Base-by-base conservation (phyloP, 2,888 invertebrate genomes). In the Leptinotarsa tumamoca region DNA sequence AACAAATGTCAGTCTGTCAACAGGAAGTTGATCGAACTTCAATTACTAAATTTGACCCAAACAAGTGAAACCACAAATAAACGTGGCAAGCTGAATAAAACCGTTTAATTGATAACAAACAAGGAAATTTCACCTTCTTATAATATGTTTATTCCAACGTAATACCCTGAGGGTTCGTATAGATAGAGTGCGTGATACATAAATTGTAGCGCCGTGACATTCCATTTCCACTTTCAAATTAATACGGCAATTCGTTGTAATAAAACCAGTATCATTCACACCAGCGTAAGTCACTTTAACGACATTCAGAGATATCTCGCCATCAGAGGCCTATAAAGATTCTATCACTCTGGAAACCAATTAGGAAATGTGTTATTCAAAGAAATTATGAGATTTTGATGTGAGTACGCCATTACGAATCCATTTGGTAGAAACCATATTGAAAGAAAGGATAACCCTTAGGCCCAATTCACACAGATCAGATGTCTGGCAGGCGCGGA, bases 161-260 rank as follows among this genome's bases (percentile, higher is more conserved):
- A 14, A 23, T 23, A 58, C 0, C 13, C 23, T 21, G 2, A 13
- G 13, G 18, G 21, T 58, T 2, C 23, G 23, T 58, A 58, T 15
- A 58, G 23, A 23, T 23, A 58, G 23, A 23, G 58, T 58, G 58
- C 58, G 58, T 58, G 58, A 23, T 58, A 15, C 58, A 58, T 58
- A 58, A 58, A 58, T 58, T 23, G 23, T 23, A 15, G 58, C 58
- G 23, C 58, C 23, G 23, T 23, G 58, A 58, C 58, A 58, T 13
- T 58, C 23, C 23, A 58, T 58, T 58, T 58, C 23, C 58, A 58
- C 58, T 14, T 23, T 58, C 23, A 21, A 23, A 58, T 58, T 58
- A 58, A 58, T 58, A 58, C 58, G 58, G 58, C 58, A 58, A 23
- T 58, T 58, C 23, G 58, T 23, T 23, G 58, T 23, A 58, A 58